Percentiles rank a stretch among this genome's conserved stretches.
phyloP scores from a whole-genome alignment of 2,113 vertebrate genomes.

The Ciconia boyciana region DNA sequence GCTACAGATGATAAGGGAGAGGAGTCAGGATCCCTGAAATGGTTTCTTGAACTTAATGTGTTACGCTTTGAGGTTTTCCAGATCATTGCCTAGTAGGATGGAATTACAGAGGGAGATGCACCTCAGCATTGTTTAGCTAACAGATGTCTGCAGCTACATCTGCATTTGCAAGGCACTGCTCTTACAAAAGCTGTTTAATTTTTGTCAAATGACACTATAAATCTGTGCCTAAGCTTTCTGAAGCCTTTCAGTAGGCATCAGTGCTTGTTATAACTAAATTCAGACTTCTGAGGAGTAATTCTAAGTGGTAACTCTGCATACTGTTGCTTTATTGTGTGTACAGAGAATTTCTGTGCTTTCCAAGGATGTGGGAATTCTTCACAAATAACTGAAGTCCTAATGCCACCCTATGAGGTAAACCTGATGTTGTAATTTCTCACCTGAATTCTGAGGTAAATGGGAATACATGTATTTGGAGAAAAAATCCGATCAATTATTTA shows the following conservation, averaged over 20 bases:
- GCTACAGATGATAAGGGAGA: conserved; percentile 47
- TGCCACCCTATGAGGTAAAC: neutral
- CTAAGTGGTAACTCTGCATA: neutral
- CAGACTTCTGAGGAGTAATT: neutral
- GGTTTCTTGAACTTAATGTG: conserved; percentile 29
- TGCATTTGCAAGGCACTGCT: neutral
- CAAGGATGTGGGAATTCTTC: neutral
- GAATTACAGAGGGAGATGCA: conserved; percentile 7
- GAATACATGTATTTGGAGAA: neutral
- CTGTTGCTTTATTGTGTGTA: neutral
- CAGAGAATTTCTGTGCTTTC: neutral
- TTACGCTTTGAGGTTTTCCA: conserved; percentile 13
- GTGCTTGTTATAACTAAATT: neutral
- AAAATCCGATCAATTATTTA: neutral
- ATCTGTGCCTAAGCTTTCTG: neutral
- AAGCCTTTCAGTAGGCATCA: neutral
- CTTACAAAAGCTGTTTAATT: neutral
- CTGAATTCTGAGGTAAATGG: neutral
- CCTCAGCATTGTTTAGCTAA: conserved; percentile 20
- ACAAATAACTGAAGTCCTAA: neutral
- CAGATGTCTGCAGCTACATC: conserved; percentile 31
- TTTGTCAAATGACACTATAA: neutral
- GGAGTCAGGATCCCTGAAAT: conserved; percentile 20
- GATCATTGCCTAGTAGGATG: neutral
- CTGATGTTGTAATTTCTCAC: neutral